These are phyloP conservation scores for Rhopalosiphum padi DNA, from an alignment of 1,140 invertebrate species.

Conservation along the genomic window DNA sequence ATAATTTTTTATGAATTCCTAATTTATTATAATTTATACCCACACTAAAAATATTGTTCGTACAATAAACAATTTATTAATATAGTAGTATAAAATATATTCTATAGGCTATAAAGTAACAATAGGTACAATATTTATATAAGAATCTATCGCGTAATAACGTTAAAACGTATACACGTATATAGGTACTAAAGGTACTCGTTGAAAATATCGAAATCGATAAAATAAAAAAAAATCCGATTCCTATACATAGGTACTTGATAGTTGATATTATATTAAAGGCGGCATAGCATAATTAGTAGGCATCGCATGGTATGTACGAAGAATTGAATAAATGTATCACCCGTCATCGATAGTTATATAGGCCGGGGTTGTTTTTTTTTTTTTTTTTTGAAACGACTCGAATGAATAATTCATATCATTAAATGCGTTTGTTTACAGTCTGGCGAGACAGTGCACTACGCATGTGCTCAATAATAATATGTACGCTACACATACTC, in stretches of 20 bases:
- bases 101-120: neutral
- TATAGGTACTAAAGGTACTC: neutral
- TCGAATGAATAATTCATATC: slow-evolving; percentile 4
- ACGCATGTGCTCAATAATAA: neutral
- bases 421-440: neutral
- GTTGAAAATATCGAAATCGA: neutral
- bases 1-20: neutral
- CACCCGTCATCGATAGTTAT: neutral
- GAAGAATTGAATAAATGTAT: neutral
- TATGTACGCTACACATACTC: neutral
- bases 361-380: neutral
- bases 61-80: neutral
- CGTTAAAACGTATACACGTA: no score
- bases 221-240: neutral
- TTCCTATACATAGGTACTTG: no score
- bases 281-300: neutral
- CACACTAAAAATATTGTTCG: neutral
- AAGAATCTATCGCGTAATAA: neutral
- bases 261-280: no score
- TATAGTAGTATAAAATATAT: neutral
- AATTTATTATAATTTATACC: neutral
- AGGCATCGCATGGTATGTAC: neutral
- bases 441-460: neutral
- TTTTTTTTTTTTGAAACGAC: neutral
- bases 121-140: neutral